Conservation (phyloP, 2,797 vertebrate genomes). For the Cossypha caffra region DNA sequence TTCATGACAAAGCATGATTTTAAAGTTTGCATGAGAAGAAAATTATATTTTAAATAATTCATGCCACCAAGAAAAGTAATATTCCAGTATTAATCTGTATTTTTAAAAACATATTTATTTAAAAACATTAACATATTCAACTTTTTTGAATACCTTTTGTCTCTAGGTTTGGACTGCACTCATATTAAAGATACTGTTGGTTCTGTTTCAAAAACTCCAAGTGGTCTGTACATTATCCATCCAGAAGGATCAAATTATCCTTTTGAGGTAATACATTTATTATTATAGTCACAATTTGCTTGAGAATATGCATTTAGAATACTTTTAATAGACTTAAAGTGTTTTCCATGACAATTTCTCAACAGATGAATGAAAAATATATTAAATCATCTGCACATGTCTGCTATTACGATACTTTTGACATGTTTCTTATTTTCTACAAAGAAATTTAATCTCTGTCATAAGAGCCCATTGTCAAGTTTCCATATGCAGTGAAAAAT, state of each 20-base stretch:
- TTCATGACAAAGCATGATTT: not conserved
- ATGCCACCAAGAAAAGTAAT: not conserved
- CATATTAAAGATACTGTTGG: slow-evolving; percentile 88
- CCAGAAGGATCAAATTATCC: slow-evolving; percentile 87
- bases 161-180: slow-evolving; percentile 87
- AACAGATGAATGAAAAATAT: not conserved
- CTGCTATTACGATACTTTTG: not conserved
- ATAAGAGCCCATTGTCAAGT: not conserved
- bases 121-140: not conserved
- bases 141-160: slow-evolving; percentile 2
- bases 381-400: not conserved
- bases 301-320: not conserved
- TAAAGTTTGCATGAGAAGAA: not conserved
- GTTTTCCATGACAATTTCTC: not conserved
- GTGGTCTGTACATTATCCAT: slow-evolving; percentile 90
- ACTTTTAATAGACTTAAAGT: not conserved
- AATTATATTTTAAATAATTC: not conserved
- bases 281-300: not conserved
- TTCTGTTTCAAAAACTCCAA: slow-evolving; percentile 89
- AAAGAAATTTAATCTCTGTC: not conserved
- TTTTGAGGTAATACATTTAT: slow-evolving; percentile 86
- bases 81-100: not conserved
- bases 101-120: not conserved
- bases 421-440: not conserved
- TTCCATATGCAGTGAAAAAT: not conserved